phyloP scores from a whole-genome alignment of 1,140 invertebrate genomes.

The Cecropterus lyciades region DNA sequence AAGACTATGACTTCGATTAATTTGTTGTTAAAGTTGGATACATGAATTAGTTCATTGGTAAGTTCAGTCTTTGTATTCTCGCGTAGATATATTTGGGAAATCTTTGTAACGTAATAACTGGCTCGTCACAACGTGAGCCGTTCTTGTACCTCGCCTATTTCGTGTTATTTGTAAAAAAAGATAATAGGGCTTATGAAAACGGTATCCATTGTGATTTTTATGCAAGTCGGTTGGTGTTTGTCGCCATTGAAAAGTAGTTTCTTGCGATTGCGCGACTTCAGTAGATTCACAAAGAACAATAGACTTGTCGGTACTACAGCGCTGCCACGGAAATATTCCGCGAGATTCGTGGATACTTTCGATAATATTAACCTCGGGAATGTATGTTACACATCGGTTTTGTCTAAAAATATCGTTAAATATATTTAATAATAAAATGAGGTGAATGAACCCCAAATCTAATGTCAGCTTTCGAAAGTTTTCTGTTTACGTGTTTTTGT shows the following conservation, averaged over 20 bases:
- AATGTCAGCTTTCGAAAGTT: conserved; percentile 23
- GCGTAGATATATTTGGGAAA: conserved; percentile 27
- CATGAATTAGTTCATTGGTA: conserved; percentile 57
- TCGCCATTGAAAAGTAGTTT: conserved; percentile 1
- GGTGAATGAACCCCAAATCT: conserved; percentile 18
- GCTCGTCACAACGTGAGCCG: conserved; percentile 69
- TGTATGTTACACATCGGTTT: not conserved
- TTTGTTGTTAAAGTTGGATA: conserved; percentile 45
- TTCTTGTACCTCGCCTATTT: conserved; percentile 42
- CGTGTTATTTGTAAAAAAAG: conserved; percentile 37
- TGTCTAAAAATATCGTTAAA: not conserved
- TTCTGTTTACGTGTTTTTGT: conserved; percentile 22
- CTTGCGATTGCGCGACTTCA: conserved; percentile 55
- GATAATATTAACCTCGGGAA: conserved; percentile 2
- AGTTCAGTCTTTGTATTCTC: conserved; percentile 44
- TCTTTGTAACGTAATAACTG: conserved; percentile 60
- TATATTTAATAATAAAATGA: conserved; percentile 12
- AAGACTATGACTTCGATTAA: conserved; percentile 47
- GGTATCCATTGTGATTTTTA: not conserved
- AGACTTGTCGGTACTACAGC: conserved; percentile 46
- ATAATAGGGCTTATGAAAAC: not conserved
- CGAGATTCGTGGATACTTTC: conserved; percentile 44
- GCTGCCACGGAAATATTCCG: conserved; percentile 44
- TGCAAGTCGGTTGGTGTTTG: not conserved
- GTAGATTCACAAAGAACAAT: conserved; percentile 51